phyloP scores from a whole-genome alignment of 2,797 vertebrate genomes.

The Pyrocephalus nanus region DNA sequence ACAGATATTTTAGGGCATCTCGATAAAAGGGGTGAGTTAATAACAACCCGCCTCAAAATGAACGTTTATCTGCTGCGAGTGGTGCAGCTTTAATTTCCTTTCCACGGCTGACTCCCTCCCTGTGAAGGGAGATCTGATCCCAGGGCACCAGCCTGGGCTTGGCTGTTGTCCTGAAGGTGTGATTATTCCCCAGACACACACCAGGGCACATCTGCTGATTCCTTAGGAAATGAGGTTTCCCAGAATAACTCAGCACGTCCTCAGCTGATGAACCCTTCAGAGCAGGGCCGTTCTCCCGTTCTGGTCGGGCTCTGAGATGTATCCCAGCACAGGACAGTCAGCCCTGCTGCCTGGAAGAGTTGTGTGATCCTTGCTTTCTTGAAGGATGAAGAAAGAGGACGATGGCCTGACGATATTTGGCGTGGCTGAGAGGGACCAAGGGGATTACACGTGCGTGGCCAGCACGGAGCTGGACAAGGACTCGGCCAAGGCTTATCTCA shows the following conservation, averaged over 20 bases:
- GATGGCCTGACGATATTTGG: slow-evolving; percentile 86
- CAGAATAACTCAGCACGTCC: neutral
- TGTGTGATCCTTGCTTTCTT: neutral
- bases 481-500: slow-evolving; percentile 89
- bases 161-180: neutral
- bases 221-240: slow-evolving; percentile 30
- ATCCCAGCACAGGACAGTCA: neutral
- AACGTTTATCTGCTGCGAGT: neutral
- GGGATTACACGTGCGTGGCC: slow-evolving; percentile 89
- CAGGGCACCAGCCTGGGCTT: neutral
- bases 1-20: neutral
- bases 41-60: neutral
- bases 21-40: neutral
- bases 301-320: neutral
- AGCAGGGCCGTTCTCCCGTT: neutral
- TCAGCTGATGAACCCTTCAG: neutral
- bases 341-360: neutral
- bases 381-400: slow-evolving; percentile 87
- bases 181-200: neutral
- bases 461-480: slow-evolving; percentile 92
- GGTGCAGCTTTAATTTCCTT: neutral
- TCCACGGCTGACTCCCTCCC: neutral
- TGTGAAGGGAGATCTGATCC: neutral
- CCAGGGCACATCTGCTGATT: neutral
- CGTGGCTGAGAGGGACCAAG: slow-evolving; percentile 88